phyloP scores from a whole-genome alignment of 2,113 vertebrate genomes.

The Falcunculus frontatus region DNA sequence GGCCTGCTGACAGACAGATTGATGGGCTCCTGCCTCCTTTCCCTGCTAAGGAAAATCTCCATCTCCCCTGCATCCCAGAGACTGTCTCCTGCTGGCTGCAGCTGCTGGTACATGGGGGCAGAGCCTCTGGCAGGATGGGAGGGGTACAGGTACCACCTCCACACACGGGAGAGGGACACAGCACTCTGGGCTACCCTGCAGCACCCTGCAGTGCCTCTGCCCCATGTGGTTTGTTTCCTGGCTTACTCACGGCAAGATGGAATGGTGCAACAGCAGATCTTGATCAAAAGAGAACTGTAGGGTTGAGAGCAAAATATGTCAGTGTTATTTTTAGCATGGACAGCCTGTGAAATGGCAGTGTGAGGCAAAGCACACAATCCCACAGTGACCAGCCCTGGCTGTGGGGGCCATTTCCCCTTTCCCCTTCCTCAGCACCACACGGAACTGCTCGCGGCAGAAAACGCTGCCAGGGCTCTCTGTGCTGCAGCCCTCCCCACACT shows the following conservation, averaged over 20 bases:
- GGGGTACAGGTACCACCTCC: fast-evolving
- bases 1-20: background rate
- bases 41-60: background rate
- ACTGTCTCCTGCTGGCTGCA: background rate
- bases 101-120: background rate
- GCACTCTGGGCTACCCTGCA: fast-evolving
- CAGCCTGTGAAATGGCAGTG: background rate
- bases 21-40: background rate
- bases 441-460: fast-evolving
- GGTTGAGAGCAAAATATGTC: background rate
- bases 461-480: fast-evolving
- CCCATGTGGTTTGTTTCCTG: fast-evolving
- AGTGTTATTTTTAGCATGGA: background rate
- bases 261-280: background rate
- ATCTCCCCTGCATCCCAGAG: background rate
- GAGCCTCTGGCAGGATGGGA: background rate
- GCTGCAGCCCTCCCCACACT: fast-evolving
- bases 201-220: background rate
- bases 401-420: background rate
- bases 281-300: background rate
- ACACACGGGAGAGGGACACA: fast-evolving
- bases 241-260: background rate
- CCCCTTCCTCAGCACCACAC: fast-evolving
- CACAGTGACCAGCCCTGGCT: background rate
- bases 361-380: background rate